These are phyloP conservation scores for Ennomos erosarius DNA, from an alignment of 2,888 invertebrate species.

Conservation along the genomic window DNA sequence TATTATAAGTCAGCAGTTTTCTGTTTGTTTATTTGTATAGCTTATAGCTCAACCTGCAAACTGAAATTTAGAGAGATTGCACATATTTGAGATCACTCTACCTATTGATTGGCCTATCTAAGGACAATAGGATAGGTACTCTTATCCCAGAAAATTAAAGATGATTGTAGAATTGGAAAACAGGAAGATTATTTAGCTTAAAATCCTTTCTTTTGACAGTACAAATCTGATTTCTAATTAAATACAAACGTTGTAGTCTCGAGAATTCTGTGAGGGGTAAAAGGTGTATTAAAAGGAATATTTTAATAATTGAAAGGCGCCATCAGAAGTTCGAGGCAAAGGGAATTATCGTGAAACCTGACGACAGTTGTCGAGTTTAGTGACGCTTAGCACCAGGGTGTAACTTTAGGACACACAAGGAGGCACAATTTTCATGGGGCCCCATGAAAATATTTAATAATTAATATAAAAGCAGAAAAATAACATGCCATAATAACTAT, in stretches of 20 bases:
- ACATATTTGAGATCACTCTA: no score
- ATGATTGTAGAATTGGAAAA: no score
- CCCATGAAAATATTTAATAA: no score
- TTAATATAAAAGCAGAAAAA: no score
- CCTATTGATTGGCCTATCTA: no score
- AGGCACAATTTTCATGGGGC: neutral
- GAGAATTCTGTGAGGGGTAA: conserved; percentile 22
- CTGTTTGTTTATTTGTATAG: no score
- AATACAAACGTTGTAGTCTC: conserved; percentile 21
- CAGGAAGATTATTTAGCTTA: neutral
- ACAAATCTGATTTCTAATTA: conserved; percentile 22
- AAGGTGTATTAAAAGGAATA: conserved; percentile 33
- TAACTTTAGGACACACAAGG: conserved; percentile 2
- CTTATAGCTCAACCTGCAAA: no score
- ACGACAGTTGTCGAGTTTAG: conserved; percentile 53
- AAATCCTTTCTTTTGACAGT: conserved; percentile 1
- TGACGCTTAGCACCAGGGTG: conserved; percentile 46
- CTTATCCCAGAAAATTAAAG: no score
- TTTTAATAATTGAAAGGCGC: conserved; percentile 42
- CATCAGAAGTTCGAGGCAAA: conserved; percentile 34
- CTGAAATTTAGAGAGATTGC: no score
- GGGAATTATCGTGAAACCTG: conserved; percentile 45
- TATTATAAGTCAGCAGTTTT: no score
- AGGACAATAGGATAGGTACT: no score
- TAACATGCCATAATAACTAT: no score